Percentiles rank a stretch among this genome's conserved stretches.
Evolutionary conservation across 2,797 vertebrate genomes (phyloP).

Genomic region (Podarcis siculus): DNA sequence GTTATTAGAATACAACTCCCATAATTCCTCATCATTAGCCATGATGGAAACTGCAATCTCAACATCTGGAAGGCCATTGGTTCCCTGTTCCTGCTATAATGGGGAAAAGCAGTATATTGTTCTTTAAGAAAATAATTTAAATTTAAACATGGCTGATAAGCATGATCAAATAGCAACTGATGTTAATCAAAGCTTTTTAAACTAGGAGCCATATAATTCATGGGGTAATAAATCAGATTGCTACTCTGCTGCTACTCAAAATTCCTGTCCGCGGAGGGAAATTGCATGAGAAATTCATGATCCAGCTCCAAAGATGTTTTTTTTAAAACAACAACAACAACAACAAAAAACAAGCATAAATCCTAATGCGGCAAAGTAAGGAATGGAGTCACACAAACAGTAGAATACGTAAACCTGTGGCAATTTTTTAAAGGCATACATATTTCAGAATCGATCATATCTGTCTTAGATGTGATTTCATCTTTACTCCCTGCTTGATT

Average conservation of each 20-base stretch:
- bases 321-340: neutral
- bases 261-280: neutral
- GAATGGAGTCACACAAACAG: neutral
- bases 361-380: neutral
- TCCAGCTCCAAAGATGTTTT: neutral
- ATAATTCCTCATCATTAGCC: no score
- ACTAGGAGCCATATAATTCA: neutral
- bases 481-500: slow-evolving; percentile 9
- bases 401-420: neutral
- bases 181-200: neutral
- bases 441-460: slow-evolving; percentile 8
- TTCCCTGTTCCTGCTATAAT: neutral
- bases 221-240: neutral
- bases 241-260: neutral
- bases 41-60: no score
- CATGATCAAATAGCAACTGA: neutral
- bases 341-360: neutral
- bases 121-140: neutral
- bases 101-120: neutral
- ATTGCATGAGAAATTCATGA: neutral
- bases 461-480: slow-evolving; percentile 1
- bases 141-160: neutral
- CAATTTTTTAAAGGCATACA: neutral
- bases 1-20: no score
- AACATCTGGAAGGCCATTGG: no score